phyloP scores from a whole-genome alignment of 2,888 invertebrate genomes.

The Campaea margaritaria region DNA sequence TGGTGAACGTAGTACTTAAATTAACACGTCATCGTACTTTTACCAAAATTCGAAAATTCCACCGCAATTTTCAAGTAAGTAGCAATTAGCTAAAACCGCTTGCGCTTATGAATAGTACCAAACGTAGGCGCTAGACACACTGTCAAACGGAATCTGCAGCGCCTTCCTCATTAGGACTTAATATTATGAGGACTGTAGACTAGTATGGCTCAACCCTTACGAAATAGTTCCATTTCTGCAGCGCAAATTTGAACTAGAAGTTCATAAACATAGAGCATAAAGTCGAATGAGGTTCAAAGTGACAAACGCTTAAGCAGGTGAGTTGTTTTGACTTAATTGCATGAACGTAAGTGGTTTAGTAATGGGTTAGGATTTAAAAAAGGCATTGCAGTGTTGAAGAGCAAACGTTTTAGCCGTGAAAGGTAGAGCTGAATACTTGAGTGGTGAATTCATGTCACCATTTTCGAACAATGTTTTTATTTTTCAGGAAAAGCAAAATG shows the following conservation, averaged over 20 bases:
- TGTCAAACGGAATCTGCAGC: conserved; percentile 61
- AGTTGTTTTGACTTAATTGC: conserved; percentile 31
- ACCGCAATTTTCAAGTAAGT: neutral
- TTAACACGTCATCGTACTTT: no score
- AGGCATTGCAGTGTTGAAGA: neutral
- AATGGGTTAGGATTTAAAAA: conserved; percentile 13
- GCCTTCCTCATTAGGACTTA: conserved; percentile 60
- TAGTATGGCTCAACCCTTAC: conserved; percentile 51
- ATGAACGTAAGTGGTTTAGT: conserved; percentile 17
- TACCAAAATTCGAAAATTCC: no score
- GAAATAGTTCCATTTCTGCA: conserved; percentile 43
- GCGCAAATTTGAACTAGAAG: conserved; percentile 40
- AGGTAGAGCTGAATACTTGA: neutral
- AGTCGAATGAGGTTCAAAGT: conserved; percentile 9
- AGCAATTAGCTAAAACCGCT: conserved; percentile 6
- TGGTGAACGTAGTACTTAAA: no score
- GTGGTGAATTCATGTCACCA: neutral
- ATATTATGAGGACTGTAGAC: conserved; percentile 61
- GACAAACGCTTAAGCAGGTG: conserved; percentile 11
- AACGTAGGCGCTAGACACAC: conserved; percentile 44
- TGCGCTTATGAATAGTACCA: conserved; percentile 32
- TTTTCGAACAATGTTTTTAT: neutral
- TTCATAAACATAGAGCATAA: conserved; percentile 18
- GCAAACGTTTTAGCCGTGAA: conserved; percentile 6
- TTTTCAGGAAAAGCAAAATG: neutral